Evolutionary conservation across 2,113 vertebrate genomes (phyloP), one percentile per base, ranked within the genome.

Genomic region (Seriola rivoliana): DNA sequence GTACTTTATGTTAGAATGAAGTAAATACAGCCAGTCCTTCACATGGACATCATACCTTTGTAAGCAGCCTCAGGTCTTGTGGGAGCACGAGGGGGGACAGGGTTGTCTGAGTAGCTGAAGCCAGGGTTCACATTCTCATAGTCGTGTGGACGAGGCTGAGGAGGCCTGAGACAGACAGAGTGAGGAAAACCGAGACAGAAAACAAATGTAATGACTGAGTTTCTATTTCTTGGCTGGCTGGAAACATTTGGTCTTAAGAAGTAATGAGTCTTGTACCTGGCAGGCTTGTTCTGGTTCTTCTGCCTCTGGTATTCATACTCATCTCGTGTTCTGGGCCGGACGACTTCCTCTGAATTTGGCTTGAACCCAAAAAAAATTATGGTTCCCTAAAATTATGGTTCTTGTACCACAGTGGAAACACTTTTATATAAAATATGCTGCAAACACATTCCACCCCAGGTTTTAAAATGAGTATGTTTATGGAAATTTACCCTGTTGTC

Each of bases 401-500:
- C 8, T 32, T n/a, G 10, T 36, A 21, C 73, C 71, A 48, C 70
- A 72, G 52, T 48, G 40, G 65, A 86, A 80, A 78, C 1, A 66
- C 34, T 38, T 62, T 65, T 13, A 32, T 40, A 52, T 14, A 29
- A 70, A 67, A 38, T 3, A 19, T 59, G 1, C 16, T 14, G 17
- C 36, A 54, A 65, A 72, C 48, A 71, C 21, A 78, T 69, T 62
- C 62, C 3, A 48, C 16, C 54, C 25, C 36, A 23, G 2, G 2
- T 52, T 60, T 72, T n/a, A 34, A 80, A 82, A 85, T 4, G 14
- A 32, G 32, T 12, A 16, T 16, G 54, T 5, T 57, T 50, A 11
- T 14, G 36, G 48, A 58, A 75, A 73, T 68, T 88, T 78, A 99
- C 97, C 97, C 96, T 96, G 93, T 93, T 90, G 50, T 97, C 96